phyloP scores from a whole-genome alignment of 2,888 invertebrate genomes.

The Gymnocheta viridis region DNA sequence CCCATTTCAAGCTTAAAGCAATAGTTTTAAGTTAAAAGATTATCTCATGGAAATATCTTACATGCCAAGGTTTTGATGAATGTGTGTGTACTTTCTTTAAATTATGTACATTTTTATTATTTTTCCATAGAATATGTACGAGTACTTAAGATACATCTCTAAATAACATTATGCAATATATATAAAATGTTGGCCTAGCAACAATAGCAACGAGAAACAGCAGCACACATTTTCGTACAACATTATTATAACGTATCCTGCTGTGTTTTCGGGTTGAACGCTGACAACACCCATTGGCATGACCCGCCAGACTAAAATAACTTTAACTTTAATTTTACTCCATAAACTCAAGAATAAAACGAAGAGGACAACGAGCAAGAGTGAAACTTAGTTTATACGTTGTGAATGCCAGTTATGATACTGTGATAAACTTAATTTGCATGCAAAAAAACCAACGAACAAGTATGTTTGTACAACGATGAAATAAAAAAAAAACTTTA shows the following conservation, averaged over 20 bases:
- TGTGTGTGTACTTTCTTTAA: background rate
- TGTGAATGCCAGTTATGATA: constrained; percentile 2
- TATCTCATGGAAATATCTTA: no score
- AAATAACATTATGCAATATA: constrained; percentile 25
- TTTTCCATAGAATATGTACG: no score
- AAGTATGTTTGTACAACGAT: constrained; percentile 15
- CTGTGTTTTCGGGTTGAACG: constrained; percentile 22
- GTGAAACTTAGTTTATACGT: constrained; percentile 8
- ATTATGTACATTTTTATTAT: constrained; percentile 22
- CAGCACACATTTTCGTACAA: constrained; percentile 7
- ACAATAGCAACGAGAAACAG: background rate
- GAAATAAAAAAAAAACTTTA: constrained; percentile 59
- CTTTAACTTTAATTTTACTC: constrained; percentile 7
- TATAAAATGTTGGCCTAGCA: constrained; percentile 2
- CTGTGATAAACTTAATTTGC: background rate
- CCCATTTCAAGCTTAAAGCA: no score
- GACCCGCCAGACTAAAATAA: constrained; percentile 37
- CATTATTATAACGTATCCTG: constrained; percentile 32
- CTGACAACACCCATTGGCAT: constrained; percentile 55
- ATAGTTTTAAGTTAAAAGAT: no score
- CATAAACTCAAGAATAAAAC: background rate
- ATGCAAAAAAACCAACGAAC: background rate
- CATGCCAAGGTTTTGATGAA: background rate
- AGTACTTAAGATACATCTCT: constrained; percentile 12
- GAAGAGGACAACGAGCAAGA: background rate